phyloP scores from a whole-genome alignment of 2,113 vertebrate genomes.

The Taxidea taxus region DNA sequence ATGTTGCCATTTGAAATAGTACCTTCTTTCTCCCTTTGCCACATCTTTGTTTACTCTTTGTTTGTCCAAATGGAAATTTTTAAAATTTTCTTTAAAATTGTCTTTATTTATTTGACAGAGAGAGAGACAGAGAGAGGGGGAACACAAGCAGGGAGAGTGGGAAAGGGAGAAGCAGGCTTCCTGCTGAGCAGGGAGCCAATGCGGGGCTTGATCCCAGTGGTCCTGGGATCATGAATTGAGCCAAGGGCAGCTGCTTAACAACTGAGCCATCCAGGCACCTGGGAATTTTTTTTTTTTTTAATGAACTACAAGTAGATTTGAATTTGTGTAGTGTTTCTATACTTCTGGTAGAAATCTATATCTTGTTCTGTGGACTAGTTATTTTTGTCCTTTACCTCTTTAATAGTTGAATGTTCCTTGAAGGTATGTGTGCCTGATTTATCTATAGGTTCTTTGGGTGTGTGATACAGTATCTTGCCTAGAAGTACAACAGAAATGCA shows the following conservation, averaged over 20 bases:
- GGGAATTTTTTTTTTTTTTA: not conserved
- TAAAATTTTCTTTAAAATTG: not conserved
- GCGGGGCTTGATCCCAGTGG: no score
- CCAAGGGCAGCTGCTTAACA: no score
- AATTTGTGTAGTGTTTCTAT: not conserved
- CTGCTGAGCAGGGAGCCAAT: no score
- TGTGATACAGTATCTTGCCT: not conserved
- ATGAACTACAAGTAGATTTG: not conserved
- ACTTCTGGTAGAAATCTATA: not conserved
- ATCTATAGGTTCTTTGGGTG: not conserved
- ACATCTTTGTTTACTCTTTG: not conserved
- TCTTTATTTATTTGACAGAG: no score
- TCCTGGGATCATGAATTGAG: no score
- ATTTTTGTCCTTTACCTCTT: not conserved
- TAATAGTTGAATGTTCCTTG: not conserved
- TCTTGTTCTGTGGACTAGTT: not conserved
- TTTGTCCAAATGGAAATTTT: not conserved
- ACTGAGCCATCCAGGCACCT: no score
- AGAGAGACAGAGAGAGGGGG: no score
- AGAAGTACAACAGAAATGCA: not conserved
- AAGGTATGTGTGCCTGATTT: not conserved
- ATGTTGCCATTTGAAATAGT: not conserved
- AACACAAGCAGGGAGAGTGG: no score
- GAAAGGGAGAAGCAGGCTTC: no score
- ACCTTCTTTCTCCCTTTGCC: not conserved